Evolutionary conservation across 2,113 vertebrate genomes (phyloP).

Genomic region (Camelus dromedarius): DNA sequence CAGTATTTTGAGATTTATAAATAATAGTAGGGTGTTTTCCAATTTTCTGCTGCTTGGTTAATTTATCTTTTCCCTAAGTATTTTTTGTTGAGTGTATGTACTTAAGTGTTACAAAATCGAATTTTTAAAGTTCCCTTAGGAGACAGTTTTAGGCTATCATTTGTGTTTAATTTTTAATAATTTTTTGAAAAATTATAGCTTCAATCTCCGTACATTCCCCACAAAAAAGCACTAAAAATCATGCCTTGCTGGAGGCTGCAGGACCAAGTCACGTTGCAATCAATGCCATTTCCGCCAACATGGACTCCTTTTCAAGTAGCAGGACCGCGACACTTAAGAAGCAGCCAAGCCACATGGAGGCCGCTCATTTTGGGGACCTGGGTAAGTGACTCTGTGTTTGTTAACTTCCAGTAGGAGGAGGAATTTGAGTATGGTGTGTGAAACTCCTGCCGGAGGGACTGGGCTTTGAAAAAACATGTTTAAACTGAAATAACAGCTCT

Average conservation of each 20-base stretch:
- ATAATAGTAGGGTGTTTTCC: not conserved
- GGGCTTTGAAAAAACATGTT: not conserved
- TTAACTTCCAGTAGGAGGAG: not conserved
- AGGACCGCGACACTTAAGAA: slow-evolving; percentile 98
- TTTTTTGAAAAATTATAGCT: slow-evolving; percentile 79
- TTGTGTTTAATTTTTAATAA: slow-evolving; percentile 63
- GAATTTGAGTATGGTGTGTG: not conserved
- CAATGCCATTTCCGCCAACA: slow-evolving; percentile 99
- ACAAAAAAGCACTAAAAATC: slow-evolving; percentile 91
- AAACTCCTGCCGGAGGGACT: not conserved
- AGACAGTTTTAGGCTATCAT: slow-evolving; percentile 5
- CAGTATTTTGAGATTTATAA: slow-evolving; percentile 47
- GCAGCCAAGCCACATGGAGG: slow-evolving; percentile 98
- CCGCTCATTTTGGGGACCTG: slow-evolving; percentile 97
- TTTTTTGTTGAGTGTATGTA: not conserved
- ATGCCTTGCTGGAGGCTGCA: slow-evolving; percentile 96
- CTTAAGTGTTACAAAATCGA: not conserved
- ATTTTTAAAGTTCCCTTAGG: slow-evolving; percentile 52
- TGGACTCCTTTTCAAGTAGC: slow-evolving; percentile 98
- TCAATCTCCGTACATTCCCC: slow-evolving; percentile 91
- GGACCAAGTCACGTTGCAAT: slow-evolving; percentile 99
- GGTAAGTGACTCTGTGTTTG: slow-evolving; percentile 87
- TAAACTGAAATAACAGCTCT: not conserved
- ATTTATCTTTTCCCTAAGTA: slow-evolving; percentile 1
- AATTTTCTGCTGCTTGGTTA: slow-evolving; percentile 7